phyloP scores from a whole-genome alignment of 1,140 invertebrate genomes.

The Microplitis demolitor region DNA sequence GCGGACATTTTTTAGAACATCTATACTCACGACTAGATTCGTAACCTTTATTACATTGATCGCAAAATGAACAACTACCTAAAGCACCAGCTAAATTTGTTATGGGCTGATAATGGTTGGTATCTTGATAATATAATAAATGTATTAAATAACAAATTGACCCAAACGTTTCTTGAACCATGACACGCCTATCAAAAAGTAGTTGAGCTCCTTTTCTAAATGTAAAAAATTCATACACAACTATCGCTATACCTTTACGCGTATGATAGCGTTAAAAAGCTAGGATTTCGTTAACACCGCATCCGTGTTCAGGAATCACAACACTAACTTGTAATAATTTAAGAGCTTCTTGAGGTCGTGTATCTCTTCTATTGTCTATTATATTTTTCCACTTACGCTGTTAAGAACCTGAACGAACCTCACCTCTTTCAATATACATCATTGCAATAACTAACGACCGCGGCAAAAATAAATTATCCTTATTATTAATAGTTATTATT shows the following conservation, averaged over 20 bases:
- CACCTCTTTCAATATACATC: neutral
- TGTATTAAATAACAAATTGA: neutral
- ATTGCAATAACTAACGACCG: neutral
- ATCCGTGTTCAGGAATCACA: no score
- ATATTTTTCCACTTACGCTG: neutral
- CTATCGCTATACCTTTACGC: neutral
- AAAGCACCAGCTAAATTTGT: neutral
- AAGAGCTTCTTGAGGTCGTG: neutral
- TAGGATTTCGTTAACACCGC: no score
- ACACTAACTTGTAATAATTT: slow-evolving; percentile 1
- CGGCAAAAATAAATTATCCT: slow-evolving; percentile 19
- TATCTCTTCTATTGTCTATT: neutral
- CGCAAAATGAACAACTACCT: neutral
- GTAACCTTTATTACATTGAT: neutral
- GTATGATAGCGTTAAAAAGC: no score
- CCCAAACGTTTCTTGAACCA: neutral
- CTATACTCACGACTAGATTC: neutral
- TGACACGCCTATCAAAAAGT: neutral
- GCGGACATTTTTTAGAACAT: neutral
- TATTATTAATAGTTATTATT: slow-evolving; percentile 5
- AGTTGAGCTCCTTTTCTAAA: neutral
- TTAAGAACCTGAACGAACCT: neutral
- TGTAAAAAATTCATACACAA: neutral
- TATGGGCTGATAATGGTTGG: no score
- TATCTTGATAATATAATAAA: neutral